These are phyloP conservation scores for Cettia cetti DNA, from an alignment of 2,113 vertebrate genomes.

Conservation along the genomic window DNA sequence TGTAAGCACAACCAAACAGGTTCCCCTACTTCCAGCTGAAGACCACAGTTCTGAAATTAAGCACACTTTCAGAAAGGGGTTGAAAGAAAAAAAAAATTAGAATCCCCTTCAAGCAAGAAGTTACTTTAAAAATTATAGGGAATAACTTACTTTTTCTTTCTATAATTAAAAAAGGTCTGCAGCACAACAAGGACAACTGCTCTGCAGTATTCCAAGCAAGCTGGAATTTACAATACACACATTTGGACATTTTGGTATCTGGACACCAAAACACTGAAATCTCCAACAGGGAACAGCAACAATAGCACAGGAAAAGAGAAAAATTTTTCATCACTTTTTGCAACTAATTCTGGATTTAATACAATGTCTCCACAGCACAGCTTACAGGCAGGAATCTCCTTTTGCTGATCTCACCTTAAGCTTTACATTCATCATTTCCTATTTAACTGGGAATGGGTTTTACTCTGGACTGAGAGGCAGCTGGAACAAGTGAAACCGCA, in stretches of 20 bases:
- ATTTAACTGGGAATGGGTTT: neutral
- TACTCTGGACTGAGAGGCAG: slow-evolving; percentile 7
- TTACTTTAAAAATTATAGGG: neutral
- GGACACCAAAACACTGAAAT: neutral
- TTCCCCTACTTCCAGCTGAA: neutral
- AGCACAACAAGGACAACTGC: neutral
- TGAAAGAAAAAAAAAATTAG: neutral
- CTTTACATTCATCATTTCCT: slow-evolving; percentile 24
- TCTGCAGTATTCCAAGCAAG: neutral
- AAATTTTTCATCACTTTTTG: neutral
- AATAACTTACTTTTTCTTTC: neutral
- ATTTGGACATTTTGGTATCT: neutral
- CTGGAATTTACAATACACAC: neutral
- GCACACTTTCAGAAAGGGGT: rapidly evolving
- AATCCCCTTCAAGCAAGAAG: neutral
- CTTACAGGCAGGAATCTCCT: neutral
- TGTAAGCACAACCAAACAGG: neutral
- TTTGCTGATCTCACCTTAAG: slow-evolving; percentile 18
- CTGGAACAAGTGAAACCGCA: neutral
- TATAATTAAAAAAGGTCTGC: neutral
- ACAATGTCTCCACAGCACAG: neutral
- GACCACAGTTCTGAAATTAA: neutral
- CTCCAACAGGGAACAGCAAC: neutral
- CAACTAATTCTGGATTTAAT: neutral
- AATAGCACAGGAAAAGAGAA: neutral